phyloP scores from a whole-genome alignment of 2,797 vertebrate genomes.

The Telmatherina bonti region DNA sequence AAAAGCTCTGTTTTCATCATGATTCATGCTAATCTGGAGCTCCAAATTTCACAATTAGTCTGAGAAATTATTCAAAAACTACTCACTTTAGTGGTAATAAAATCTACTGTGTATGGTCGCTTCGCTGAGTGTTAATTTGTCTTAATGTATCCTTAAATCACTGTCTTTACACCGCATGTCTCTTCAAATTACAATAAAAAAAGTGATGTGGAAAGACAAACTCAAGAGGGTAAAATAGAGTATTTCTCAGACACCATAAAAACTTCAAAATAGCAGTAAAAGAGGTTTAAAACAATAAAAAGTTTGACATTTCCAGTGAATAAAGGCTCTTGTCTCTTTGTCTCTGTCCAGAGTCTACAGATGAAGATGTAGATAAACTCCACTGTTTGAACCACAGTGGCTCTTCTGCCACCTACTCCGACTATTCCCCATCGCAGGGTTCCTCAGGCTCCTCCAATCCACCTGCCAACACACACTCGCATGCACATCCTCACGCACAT shows the following conservation, averaged over 20 bases:
- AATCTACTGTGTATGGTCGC: background rate
- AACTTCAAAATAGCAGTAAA: slow-evolving; percentile 4
- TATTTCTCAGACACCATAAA: background rate
- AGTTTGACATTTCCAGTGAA: slow-evolving; percentile 48
- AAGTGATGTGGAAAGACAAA: background rate
- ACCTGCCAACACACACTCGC: slow-evolving; percentile 84
- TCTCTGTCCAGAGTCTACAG: slow-evolving; percentile 91
- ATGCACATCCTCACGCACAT: slow-evolving; percentile 67
- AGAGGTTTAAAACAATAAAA: slow-evolving; percentile 12
- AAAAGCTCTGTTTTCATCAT: background rate
- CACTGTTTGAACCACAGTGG: slow-evolving; percentile 99
- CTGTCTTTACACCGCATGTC: background rate
- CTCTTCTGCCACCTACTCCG: slow-evolving; percentile 99
- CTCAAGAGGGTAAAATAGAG: background rate
- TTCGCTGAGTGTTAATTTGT: background rate
- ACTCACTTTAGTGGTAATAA: background rate
- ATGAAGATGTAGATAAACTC: slow-evolving; percentile 97
- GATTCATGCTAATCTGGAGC: background rate
- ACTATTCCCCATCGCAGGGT: slow-evolving; percentile 99
- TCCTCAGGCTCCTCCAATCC: slow-evolving; percentile 97
- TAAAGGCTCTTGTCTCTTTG: slow-evolving; percentile 18
- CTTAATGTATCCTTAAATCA: background rate
- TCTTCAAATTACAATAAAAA: background rate
- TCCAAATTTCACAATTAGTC: background rate
- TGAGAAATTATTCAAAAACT: background rate